phyloP scores from a whole-genome alignment of 2,888 invertebrate genomes.

The Glomeris marginata region DNA sequence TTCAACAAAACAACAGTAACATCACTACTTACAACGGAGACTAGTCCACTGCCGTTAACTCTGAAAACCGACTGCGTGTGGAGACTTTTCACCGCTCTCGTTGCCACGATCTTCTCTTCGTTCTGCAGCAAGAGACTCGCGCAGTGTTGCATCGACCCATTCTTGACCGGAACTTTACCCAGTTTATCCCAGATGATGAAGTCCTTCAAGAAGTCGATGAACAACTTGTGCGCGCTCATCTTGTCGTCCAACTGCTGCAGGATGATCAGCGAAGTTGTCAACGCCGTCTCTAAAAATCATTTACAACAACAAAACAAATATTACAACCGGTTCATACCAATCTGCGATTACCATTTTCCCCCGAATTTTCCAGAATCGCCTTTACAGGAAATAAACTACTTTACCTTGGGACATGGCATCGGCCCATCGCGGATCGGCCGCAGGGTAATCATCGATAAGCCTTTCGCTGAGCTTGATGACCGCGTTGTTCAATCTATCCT shows the following conservation, averaged over 20 bases:
- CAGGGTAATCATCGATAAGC: slow-evolving; percentile 72
- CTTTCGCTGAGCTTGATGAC: slow-evolving; percentile 55
- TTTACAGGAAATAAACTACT: background rate
- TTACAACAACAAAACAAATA: background rate
- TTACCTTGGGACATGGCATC: slow-evolving; percentile 30
- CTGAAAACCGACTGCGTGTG: slow-evolving; percentile 40
- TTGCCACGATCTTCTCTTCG: slow-evolving; percentile 63
- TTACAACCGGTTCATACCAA: too few species aligned
- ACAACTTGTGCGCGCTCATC: slow-evolving; percentile 59
- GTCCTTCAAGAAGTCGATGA: slow-evolving; percentile 47
- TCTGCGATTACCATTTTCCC: too few species aligned
- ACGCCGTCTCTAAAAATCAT: slow-evolving; percentile 31
- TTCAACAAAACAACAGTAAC: slow-evolving; percentile 1
- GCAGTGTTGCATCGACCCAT: slow-evolving; percentile 37
- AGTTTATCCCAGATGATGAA: slow-evolving; percentile 32
- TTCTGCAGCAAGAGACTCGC: slow-evolving; percentile 49
- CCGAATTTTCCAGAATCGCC: too few species aligned
- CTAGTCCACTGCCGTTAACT: too few species aligned
- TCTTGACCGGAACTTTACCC: slow-evolving; percentile 33
- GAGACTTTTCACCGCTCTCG: slow-evolving; percentile 49
- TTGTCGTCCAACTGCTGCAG: slow-evolving; percentile 75
- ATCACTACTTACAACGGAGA: too few species aligned
- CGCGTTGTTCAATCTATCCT: slow-evolving; percentile 36
- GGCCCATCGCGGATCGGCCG: slow-evolving; percentile 69
- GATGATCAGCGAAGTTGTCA: slow-evolving; percentile 67